phyloP scores from a whole-genome alignment of 2,888 invertebrate genomes.

The Torymus aiolomorphi region DNA sequence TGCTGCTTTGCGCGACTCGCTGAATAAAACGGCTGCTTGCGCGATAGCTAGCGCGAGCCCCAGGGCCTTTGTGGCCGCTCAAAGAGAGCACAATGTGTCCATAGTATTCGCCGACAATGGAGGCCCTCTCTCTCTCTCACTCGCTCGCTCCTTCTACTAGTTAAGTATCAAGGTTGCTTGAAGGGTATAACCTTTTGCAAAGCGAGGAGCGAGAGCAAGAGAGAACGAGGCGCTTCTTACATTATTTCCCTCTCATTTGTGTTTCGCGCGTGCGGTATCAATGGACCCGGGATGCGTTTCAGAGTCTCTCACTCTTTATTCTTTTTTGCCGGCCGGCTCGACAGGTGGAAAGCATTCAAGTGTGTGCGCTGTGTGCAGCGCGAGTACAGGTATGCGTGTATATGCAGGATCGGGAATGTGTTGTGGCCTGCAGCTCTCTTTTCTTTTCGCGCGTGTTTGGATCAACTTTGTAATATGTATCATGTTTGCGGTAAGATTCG shows the following conservation, averaged over 20 bases:
- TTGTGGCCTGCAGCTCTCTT: conserved; percentile 15
- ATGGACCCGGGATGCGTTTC: conserved; percentile 26
- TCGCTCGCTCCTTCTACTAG: conserved; percentile 59
- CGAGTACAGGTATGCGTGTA: neutral
- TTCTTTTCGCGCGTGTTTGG: conserved; percentile 43
- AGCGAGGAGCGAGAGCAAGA: conserved; percentile 34
- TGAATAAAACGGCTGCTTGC: conserved; percentile 32
- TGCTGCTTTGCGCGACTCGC: neutral
- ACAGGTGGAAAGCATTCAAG: conserved; percentile 37
- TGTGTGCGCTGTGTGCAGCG: neutral
- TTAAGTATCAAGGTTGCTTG: conserved; percentile 72
- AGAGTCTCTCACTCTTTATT: neutral
- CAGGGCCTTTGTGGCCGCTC: conserved; percentile 66
- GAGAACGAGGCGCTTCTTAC: conserved; percentile 34
- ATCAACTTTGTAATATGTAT: conserved; percentile 53
- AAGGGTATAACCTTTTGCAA: conserved; percentile 65
- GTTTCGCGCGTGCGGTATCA: conserved; percentile 38
- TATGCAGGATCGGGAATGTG: neutral
- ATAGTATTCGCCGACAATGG: conserved; percentile 70
- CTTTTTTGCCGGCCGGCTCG: conserved; percentile 3
- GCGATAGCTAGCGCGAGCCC: conserved; percentile 61
- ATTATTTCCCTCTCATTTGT: conserved; percentile 56
- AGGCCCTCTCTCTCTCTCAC: conserved; percentile 13
- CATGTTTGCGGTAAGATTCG: conserved; percentile 51
- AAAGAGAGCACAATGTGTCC: conserved; percentile 72